These are phyloP conservation scores for Neelides folsomi DNA, from an alignment of 2,888 invertebrate genomes.

Conservation along the genomic window DNA sequence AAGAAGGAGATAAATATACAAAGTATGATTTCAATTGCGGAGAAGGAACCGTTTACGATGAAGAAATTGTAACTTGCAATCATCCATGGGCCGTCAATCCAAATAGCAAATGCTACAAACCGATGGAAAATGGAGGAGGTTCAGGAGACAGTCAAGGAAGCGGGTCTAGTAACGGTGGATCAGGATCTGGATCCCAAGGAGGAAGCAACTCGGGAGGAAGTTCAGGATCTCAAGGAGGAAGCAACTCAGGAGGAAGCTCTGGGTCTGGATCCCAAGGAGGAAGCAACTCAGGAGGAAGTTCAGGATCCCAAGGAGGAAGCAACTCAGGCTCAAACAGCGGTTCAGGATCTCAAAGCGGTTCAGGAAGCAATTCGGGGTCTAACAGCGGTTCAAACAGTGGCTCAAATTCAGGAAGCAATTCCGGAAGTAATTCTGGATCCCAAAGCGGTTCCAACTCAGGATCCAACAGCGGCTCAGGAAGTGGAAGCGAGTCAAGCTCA, in stretches of 20 bases:
- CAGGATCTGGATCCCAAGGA: neutral
- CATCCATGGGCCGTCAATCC: conserved; percentile 22
- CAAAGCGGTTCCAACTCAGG: too few relatives aligned
- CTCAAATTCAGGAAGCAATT: neutral
- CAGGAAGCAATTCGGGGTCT: neutral
- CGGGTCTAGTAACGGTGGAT: neutral
- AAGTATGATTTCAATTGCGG: conserved; percentile 23
- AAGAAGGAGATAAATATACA: conserved; percentile 11
- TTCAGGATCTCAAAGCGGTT: neutral
- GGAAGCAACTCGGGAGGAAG: neutral
- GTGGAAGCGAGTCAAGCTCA: neutral
- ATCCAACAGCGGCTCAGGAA: neutral
- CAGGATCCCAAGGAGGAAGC: neutral
- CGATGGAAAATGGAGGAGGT: conserved; percentile 7
- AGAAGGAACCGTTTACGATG: conserved; percentile 25
- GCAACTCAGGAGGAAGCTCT: neutral
- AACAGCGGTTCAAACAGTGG: too few relatives aligned
- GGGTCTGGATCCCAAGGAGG: neutral
- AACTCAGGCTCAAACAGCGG: neutral
- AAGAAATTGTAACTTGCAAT: conserved; percentile 19
- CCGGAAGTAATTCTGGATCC: too few relatives aligned
- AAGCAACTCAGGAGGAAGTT: neutral
- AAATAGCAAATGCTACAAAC: conserved; percentile 19
- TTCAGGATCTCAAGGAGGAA: conserved; percentile 1
- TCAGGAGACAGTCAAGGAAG: conserved; percentile 2